These are phyloP conservation scores for Pteropus rufus DNA, from an alignment of 2,797 vertebrate genomes.

Conservation along the genomic window DNA sequence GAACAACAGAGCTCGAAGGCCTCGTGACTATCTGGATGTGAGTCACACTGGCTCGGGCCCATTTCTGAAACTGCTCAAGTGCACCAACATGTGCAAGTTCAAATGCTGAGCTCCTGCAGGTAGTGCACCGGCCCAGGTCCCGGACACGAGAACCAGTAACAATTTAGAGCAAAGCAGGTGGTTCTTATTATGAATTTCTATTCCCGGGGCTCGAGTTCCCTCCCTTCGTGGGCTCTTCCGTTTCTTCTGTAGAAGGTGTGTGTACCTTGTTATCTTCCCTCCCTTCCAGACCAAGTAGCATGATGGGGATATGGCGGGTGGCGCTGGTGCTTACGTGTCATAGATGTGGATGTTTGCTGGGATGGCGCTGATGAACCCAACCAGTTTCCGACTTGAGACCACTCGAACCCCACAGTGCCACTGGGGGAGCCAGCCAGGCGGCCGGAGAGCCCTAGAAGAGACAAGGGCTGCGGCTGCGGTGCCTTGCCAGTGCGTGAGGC, in stretches of 20 bases:
- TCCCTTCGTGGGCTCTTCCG: background rate
- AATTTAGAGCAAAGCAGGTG: background rate
- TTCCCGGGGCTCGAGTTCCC: background rate
- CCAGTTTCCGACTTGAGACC: conserved; percentile 96
- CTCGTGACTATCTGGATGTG: background rate
- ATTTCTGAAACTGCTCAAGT: background rate
- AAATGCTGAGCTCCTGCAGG: background rate
- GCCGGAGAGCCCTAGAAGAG: conserved; percentile 92
- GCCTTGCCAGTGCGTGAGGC: background rate
- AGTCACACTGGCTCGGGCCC: background rate
- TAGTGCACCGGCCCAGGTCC: background rate
- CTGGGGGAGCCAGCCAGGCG: conserved; percentile 97
- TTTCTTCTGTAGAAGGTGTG: background rate
- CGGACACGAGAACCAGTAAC: background rate
- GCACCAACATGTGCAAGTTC: rapidly evolving
- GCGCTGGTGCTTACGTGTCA: conserved; percentile 87
- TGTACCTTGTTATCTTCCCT: background rate
- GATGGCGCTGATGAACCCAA: conserved; percentile 99
- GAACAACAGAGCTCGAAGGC: background rate
- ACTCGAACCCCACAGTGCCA: conserved; percentile 99
- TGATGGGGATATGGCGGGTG: background rate
- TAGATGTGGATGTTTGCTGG: conserved; percentile 96
- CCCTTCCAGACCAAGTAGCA: background rate
- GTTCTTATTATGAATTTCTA: background rate
- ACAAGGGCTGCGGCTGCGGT: background rate